Base-by-base conservation (phyloP, 1,140 invertebrate species). In the Drosophila sp. region DNA sequence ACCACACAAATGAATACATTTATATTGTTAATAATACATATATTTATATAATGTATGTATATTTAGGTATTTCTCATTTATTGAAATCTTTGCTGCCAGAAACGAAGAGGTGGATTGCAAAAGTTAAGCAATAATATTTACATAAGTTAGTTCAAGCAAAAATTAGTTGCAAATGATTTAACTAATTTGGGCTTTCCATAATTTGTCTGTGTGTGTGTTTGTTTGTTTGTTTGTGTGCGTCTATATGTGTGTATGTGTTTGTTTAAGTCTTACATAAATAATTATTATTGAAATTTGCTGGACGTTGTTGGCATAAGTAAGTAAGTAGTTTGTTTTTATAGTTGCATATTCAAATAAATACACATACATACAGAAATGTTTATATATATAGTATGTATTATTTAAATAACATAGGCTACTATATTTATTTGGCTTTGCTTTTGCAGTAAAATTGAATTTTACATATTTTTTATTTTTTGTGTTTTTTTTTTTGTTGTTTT, bases 261-360 rank as follows among this genome's bases (percentile, higher is more conserved):
- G 7, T 74, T 60, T 60, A 66, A 65, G 50, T 71, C 75, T 83
- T 83, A 83, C 80, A 79, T 71, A 86, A 86, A 82, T 70, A 83
- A 86, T 80, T 86, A 89, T 86, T 86, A 86, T 86, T 86, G 83
- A 86, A 86, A 86, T 72, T 58, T 89, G 79, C 71, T 86, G 83
- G 83, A 86, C 83, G 84, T 86, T 86, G 79, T 80, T 86, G 83
- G 83, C 83, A 89, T 86, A 86, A 87, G 83, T 86, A 86, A 86
- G 79, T 86, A 83, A 83, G 83, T 87, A 80, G 72, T 87, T 85
- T 70, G 80, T 75, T 78, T 78, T 78, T 73, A 70, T 73, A 69
- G 68, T 60, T 72, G 58, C 58, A 70, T 55, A 76, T 55, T 38
- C 11, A 44, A 55, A 66, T 41, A 17, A n/a, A 65, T 60, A 70